These are phyloP conservation scores for Siniperca undulata DNA, from an alignment of 2,797 vertebrate species.

Conservation along the genomic window DNA sequence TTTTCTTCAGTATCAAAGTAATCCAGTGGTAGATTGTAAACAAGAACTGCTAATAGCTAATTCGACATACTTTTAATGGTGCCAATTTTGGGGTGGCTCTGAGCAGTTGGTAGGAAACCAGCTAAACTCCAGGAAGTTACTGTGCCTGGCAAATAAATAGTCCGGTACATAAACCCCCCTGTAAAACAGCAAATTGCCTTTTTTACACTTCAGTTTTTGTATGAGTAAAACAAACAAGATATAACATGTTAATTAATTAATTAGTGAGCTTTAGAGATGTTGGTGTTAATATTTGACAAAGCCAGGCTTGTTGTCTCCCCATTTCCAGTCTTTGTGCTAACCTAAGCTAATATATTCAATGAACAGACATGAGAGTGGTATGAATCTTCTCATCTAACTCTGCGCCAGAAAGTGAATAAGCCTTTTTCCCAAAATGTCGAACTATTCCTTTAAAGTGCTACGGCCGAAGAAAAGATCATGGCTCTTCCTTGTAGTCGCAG, in stretches of 20 bases:
- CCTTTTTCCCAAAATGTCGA: slow-evolving; percentile 30
- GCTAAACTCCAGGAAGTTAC: background rate
- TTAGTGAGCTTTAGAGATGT: background rate
- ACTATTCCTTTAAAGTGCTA: slow-evolving; percentile 38
- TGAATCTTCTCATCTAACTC: slow-evolving; percentile 27
- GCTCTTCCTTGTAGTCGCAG: slow-evolving; percentile 45
- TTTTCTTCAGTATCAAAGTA: background rate
- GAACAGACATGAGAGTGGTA: background rate
- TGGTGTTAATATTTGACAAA: background rate
- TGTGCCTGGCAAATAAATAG: background rate
- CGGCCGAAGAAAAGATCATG: slow-evolving; percentile 42
- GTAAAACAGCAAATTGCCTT: background rate
- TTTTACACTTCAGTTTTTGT: background rate
- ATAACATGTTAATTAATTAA: slow-evolving; percentile 3
- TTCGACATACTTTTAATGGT: background rate
- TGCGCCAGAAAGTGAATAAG: slow-evolving; percentile 32
- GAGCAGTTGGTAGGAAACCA: background rate
- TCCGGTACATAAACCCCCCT: background rate
- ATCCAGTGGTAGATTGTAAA: background rate
- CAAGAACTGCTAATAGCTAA: background rate
- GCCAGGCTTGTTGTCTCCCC: background rate
- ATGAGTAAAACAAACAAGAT: background rate
- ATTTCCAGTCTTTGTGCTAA: slow-evolving; percentile 14
- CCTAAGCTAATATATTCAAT: slow-evolving; percentile 23
- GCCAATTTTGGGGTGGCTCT: background rate